phyloP scores from a whole-genome alignment of 2,113 vertebrate species.

The Chauna torquata region DNA sequence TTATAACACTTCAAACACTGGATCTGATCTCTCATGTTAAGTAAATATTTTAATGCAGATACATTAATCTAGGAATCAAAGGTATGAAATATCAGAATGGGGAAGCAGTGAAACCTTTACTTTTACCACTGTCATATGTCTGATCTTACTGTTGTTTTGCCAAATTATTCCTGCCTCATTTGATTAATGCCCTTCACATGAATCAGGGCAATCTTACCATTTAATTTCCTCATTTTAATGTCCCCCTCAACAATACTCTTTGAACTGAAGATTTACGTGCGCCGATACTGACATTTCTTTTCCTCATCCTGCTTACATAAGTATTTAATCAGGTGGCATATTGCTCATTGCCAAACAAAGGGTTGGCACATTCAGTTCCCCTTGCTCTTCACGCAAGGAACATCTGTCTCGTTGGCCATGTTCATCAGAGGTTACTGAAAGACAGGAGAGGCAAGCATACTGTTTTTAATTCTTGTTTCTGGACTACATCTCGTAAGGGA shows the following conservation, averaged over 20 bases:
- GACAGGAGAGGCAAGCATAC: neutral
- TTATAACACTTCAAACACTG: neutral
- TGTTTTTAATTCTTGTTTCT: neutral
- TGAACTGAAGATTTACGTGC: neutral
- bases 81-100: neutral
- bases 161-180: neutral
- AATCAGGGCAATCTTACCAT: neutral
- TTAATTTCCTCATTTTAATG: neutral
- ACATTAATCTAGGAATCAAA: neutral
- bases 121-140: neutral
- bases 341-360: slow-evolving; percentile 14
- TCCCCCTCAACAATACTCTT: neutral
- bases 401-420: neutral
- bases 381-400: slow-evolving; percentile 28
- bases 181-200: neutral
- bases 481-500: neutral
- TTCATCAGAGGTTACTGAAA: neutral
- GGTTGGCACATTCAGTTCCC: neutral
- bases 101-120: neutral
- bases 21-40: neutral
- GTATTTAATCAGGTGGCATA: slow-evolving; percentile 25
- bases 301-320: neutral
- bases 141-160: neutral
- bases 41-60: neutral
- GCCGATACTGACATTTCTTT: neutral